Evolutionary conservation across 1,140 invertebrate species (phyloP).

Genomic region (Stegodyphus dumicola): DNA sequence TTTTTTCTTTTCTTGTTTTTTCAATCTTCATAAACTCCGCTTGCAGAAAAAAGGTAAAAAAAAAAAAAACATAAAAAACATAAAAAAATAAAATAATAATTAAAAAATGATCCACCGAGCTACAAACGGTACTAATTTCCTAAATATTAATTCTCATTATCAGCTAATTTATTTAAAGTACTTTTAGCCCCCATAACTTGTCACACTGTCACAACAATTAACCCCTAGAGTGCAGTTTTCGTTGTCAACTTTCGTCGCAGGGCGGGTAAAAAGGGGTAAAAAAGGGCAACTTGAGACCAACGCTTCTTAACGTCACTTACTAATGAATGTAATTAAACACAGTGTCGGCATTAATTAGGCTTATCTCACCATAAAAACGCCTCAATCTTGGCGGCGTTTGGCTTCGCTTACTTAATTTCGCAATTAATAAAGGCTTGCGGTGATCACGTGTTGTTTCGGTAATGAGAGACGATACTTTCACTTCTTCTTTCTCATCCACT

Average conservation of each 20-base stretch:
- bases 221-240: conserved; percentile 54
- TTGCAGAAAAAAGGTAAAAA: not conserved
- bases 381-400: conserved; percentile 36
- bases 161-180: conserved; percentile 61
- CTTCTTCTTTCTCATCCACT: too few relatives aligned
- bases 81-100: too few relatives aligned
- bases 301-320: conserved; percentile 33
- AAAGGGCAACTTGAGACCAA: conserved; percentile 41
- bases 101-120: conserved; percentile 18
- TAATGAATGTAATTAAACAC: conserved; percentile 60
- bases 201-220: conserved; percentile 59
- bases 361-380: conserved; percentile 53
- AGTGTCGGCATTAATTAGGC: conserved; percentile 57
- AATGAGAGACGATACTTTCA: conserved; percentile 36
- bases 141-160: conserved; percentile 61
- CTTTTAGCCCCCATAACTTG: conserved; percentile 49
- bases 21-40: not conserved
- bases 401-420: conserved; percentile 53
- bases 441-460: conserved; percentile 42
- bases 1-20: not conserved
- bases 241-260: conserved; percentile 29
- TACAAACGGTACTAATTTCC: conserved; percentile 53
- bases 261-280: conserved; percentile 19
- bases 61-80: not conserved
- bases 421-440: conserved; percentile 51